A percentile compares a stretch with the other conserved stretches of the same genome.
These are phyloP conservation scores for Schizotus pectinicornis DNA, from an alignment of 2,888 invertebrate genomes.

Conservation along the genomic window DNA sequence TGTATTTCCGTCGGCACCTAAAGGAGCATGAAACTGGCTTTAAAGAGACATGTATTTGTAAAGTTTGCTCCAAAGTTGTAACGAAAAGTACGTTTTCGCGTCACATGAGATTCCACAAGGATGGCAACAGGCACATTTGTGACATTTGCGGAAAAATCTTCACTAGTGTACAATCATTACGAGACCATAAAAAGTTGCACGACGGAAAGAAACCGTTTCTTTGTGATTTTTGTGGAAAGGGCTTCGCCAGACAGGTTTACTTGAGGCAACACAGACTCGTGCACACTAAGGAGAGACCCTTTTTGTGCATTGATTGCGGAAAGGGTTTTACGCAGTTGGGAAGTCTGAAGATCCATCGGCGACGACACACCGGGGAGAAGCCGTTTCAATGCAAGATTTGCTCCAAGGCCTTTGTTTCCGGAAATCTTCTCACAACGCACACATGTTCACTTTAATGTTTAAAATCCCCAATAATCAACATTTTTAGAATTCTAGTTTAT, in stretches of 20 bases:
- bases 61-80: not conserved
- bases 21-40: too few species aligned
- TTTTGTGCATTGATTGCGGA: constrained; percentile 51
- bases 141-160: constrained; percentile 45
- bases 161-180: constrained; percentile 13
- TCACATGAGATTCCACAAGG: constrained; percentile 15
- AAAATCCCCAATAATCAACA: too few species aligned
- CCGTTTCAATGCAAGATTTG: too few species aligned
- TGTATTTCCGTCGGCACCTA: too few species aligned
- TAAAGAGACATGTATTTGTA: not conserved
- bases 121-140: constrained; percentile 30
- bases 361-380: too few species aligned
- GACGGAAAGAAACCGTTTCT: constrained; percentile 30
- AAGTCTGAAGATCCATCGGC: too few species aligned
- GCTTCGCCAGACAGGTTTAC: constrained; percentile 43
- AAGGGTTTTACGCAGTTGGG: constrained; percentile 64
- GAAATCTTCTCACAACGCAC: too few species aligned
- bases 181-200: constrained; percentile 52
- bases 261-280: too few species aligned
- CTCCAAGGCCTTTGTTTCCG: too few species aligned
- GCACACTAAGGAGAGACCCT: constrained; percentile 47
- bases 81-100: not conserved
- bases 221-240: constrained; percentile 37
- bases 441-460: too few species aligned
- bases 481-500: too few species aligned